A percentile compares a stretch with the other conserved stretches of the same genome.
These are phyloP conservation scores for Progne subis DNA, from an alignment of 2,113 vertebrate genomes.

Conservation along the genomic window DNA sequence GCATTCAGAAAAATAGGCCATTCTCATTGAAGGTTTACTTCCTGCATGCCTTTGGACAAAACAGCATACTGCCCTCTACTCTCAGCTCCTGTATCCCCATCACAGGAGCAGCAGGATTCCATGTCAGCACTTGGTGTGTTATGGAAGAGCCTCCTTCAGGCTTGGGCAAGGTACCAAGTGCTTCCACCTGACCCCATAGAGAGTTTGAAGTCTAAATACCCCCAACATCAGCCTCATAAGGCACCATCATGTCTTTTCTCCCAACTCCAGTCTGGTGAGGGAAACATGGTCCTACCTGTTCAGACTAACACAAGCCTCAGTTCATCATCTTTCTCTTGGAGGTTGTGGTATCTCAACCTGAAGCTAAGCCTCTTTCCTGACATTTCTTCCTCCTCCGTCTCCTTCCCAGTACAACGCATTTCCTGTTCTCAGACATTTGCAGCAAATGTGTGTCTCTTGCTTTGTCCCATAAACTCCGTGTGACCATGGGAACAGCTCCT, in stretches of 20 bases:
- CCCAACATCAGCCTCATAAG: not conserved
- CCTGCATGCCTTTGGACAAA: not conserved
- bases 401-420: not conserved
- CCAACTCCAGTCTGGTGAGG: not conserved
- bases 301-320: not conserved
- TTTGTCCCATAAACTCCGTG: constrained; percentile 36
- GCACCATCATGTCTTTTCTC: not conserved
- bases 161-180: not conserved
- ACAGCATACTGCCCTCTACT: not conserved
- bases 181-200: not conserved
- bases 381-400: not conserved
- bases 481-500: constrained; percentile 62
- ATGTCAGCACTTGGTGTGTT: not conserved
- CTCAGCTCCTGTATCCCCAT: not conserved
- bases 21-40: not conserved
- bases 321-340: not conserved
- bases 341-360: not conserved
- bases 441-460: constrained; percentile 21
- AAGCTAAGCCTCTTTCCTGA: not conserved
- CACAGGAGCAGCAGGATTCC: not conserved
- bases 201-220: not conserved
- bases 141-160: not conserved
- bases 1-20: not conserved
- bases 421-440: constrained; percentile 35
- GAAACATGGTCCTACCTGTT: not conserved